A percentile compares a stretch with the other conserved stretches of the same genome.
Evolutionary conservation across 2,888 invertebrate species (phyloP).

Genomic region (Drosophila mimetica): DNA sequence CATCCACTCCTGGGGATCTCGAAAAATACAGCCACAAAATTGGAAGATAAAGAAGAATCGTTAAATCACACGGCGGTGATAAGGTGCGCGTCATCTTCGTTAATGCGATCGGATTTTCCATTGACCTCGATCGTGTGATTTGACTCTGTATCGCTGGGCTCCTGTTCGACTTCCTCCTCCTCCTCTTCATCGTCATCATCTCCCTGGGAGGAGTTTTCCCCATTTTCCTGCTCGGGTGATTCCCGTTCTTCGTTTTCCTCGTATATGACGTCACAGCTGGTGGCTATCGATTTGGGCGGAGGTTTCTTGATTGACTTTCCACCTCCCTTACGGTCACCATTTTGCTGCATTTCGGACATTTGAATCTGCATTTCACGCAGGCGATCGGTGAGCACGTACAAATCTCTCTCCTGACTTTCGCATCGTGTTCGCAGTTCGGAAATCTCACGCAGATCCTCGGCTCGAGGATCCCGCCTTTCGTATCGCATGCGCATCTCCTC

Average conservation of each 20-base stretch:
- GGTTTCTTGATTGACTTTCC: conserved; percentile 80
- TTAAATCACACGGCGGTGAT: conserved; percentile 73
- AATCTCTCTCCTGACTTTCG: conserved; percentile 86
- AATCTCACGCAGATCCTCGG: conserved; percentile 86
- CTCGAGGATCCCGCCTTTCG: conserved; percentile 86
- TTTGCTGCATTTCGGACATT: conserved; percentile 78
- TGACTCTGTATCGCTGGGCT: conserved; percentile 67
- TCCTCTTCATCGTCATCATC: conserved; percentile 40
- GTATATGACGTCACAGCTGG: conserved; percentile 84
- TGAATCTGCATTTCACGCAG: conserved; percentile 86
- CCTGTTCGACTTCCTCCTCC: conserved; percentile 50
- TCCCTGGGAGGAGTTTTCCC: conserved; percentile 43
- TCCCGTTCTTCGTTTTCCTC: conserved; percentile 83
- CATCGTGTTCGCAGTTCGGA: conserved; percentile 86
- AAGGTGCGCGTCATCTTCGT: conserved; percentile 79
- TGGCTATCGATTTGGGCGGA: conserved; percentile 83
- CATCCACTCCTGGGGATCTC: conserved; percentile 33
- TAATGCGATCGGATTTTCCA: conserved; percentile 65
- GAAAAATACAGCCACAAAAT: conserved; percentile 40
- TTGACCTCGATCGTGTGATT: conserved; percentile 68
- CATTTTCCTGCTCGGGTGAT: conserved; percentile 65
- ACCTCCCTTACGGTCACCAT: conserved; percentile 52
- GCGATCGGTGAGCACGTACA: conserved; percentile 86
- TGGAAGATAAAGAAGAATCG: not conserved
- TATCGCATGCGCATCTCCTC: conserved; percentile 87